Percentiles rank a stretch among this genome's conserved stretches.
Conservation (phyloP, 2,113 vertebrate species). For the Trinectes maculatus region DNA sequence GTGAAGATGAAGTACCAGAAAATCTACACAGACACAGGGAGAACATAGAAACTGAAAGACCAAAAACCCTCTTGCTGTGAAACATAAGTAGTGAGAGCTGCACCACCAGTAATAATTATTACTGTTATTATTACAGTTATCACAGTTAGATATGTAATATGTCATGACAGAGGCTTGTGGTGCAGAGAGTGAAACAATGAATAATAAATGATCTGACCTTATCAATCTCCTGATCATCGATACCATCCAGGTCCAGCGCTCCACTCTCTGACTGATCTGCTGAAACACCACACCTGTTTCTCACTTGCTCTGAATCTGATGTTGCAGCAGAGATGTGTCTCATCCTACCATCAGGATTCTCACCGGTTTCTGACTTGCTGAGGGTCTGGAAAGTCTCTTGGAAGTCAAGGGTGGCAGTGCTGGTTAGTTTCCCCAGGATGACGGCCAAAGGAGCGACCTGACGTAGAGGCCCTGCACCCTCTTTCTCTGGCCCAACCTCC, state of each 20-base stretch:
- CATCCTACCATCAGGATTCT: slow-evolving; percentile 80
- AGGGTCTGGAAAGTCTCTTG: slow-evolving; percentile 89
- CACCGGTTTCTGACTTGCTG: slow-evolving; percentile 79
- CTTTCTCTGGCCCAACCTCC: neutral
- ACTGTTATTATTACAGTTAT: no score
- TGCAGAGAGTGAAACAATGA: no score
- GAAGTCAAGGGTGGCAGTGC: slow-evolving; percentile 86
- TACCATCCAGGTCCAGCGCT: slow-evolving; percentile 93
- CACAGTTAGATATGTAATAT: no score
- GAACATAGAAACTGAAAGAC: no score
- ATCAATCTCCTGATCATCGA: slow-evolving; percentile 94
- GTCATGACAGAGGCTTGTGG: no score
- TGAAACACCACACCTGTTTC: neutral
- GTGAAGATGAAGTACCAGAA: no score
- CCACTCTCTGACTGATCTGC: slow-evolving; percentile 83
- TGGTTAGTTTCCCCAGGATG: slow-evolving; percentile 89
- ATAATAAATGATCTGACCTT: slow-evolving; percentile 81
- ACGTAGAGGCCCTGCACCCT: neutral
- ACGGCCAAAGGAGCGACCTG: slow-evolving; percentile 78
- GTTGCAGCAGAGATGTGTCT: neutral
- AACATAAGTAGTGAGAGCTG: no score
- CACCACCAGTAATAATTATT: no score
- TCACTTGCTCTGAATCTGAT: neutral
- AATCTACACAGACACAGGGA: no score
- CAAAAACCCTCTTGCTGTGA: no score